These are phyloP conservation scores for Tortrix viridana DNA, from an alignment of 2,888 invertebrate genomes.

Conservation along the genomic window DNA sequence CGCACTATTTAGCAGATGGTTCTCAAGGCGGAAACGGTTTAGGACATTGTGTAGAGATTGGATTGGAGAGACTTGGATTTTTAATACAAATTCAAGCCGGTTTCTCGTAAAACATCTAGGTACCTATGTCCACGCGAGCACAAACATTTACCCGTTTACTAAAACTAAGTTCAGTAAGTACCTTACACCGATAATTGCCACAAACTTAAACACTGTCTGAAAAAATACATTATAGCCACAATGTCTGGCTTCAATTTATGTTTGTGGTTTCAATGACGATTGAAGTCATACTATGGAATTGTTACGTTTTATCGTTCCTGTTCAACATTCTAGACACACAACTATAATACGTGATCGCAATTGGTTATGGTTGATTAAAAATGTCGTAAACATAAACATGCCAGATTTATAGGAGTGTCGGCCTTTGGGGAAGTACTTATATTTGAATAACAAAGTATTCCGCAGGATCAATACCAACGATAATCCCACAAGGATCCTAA, in stretches of 20 bases:
- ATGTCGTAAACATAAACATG: slow-evolving; percentile 23
- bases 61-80: background rate
- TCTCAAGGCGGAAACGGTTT: background rate
- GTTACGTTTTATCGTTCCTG: slow-evolving; percentile 12
- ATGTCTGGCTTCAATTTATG: slow-evolving; percentile 8
- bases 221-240: background rate
- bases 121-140: background rate
- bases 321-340: slow-evolving; percentile 21
- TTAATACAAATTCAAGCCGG: background rate
- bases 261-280: slow-evolving; percentile 12
- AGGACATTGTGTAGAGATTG: background rate
- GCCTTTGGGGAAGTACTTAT: background rate
- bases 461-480: background rate
- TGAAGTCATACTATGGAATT: slow-evolving; percentile 1
- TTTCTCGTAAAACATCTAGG: background rate
- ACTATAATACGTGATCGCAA: slow-evolving; percentile 27
- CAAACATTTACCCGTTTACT: too few species aligned
- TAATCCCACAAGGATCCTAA: too few species aligned
- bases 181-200: background rate
- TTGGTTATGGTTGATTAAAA: slow-evolving; percentile 24
- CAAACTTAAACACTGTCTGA: background rate
- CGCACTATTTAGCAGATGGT: slow-evolving; percentile 1
- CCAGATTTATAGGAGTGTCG: slow-evolving; percentile 25
- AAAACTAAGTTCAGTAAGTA: background rate
- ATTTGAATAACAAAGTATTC: background rate